phyloP scores from a whole-genome alignment of 2,888 invertebrate species.

The Agonum fuliginosum region DNA sequence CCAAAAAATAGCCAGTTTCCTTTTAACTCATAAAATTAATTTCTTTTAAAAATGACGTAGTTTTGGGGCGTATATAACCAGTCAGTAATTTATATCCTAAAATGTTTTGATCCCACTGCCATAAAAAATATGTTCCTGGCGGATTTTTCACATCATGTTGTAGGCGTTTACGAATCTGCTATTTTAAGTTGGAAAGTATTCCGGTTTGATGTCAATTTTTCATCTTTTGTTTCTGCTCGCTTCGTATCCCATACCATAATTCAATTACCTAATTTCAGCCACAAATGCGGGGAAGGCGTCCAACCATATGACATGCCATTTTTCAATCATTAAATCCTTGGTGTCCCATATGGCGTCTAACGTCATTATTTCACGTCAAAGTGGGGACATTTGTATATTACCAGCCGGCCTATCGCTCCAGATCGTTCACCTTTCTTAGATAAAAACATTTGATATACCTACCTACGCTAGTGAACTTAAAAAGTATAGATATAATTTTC shows the following conservation, averaged over 20 bases:
- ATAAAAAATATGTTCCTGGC: too few relatives aligned
- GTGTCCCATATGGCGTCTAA: slow-evolving; percentile 57
- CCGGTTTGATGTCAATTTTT: slow-evolving; percentile 32
- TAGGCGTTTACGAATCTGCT: slow-evolving; percentile 13
- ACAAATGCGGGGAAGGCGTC: slow-evolving; percentile 48
- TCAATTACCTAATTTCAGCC: slow-evolving; percentile 55
- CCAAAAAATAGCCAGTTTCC: too few relatives aligned
- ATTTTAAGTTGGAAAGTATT: slow-evolving; percentile 27
- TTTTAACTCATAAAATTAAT: too few relatives aligned
- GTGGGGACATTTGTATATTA: slow-evolving; percentile 46
- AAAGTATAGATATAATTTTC: slow-evolving; percentile 16
- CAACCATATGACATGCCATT: slow-evolving; percentile 57
- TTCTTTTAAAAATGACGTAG: too few relatives aligned
- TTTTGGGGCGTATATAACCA: too few relatives aligned
- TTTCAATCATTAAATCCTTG: slow-evolving; percentile 58
- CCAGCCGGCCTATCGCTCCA: slow-evolving; percentile 23
- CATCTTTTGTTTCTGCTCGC: slow-evolving; percentile 30
- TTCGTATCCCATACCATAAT: slow-evolving; percentile 26
- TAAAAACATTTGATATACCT: slow-evolving; percentile 22
- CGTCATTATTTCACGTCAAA: slow-evolving; percentile 56
- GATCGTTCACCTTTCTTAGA: slow-evolving; percentile 50
- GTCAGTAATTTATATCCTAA: too few relatives aligned
- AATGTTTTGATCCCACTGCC: not conserved
- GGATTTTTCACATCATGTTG: not conserved
- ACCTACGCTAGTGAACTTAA: not conserved